phyloP scores from a whole-genome alignment of 2,888 invertebrate species.

The Apoderus coryli region DNA sequence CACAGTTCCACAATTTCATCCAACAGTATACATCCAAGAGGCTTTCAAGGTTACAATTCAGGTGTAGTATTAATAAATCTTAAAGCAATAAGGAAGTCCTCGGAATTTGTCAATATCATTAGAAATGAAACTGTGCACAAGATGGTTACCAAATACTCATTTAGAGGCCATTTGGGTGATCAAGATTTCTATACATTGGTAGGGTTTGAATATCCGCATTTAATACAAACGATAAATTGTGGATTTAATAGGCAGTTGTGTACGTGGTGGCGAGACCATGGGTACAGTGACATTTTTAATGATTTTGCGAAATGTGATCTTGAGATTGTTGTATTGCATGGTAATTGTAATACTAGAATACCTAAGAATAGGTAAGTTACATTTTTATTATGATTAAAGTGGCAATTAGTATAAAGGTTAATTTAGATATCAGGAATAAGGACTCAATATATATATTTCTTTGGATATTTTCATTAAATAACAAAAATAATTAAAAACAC shows the following conservation, averaged over 20 bases:
- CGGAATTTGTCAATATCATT: constrained; percentile 42
- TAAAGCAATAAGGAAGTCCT: constrained; percentile 47
- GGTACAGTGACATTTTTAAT: constrained; percentile 56
- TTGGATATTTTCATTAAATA: too few species aligned
- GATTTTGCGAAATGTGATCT: constrained; percentile 54
- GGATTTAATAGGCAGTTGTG: constrained; percentile 71
- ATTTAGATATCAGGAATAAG: too few species aligned
- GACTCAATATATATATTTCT: too few species aligned
- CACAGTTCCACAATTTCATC: constrained; percentile 26
- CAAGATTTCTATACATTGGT: constrained; percentile 68
- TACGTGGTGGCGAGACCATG: constrained; percentile 66
- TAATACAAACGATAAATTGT: constrained; percentile 61
- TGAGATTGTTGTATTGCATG: constrained; percentile 53
- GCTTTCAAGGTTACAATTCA: constrained; percentile 67
- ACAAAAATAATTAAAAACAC: too few species aligned
- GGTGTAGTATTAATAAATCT: constrained; percentile 62
- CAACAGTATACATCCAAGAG: constrained; percentile 28
- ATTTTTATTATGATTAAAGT: too few species aligned
- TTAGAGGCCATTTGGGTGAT: constrained; percentile 63
- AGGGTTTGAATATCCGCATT: constrained; percentile 50
- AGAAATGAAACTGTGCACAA: constrained; percentile 37
- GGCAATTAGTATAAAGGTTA: too few species aligned
- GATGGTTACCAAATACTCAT: constrained; percentile 45
- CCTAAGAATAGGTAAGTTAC: too few species aligned
- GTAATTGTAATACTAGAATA: constrained; percentile 60